Percentiles rank a stretch among this genome's conserved stretches.
phyloP scores from a whole-genome alignment of 2,888 invertebrate genomes.

The Rhagonycha fulva region DNA sequence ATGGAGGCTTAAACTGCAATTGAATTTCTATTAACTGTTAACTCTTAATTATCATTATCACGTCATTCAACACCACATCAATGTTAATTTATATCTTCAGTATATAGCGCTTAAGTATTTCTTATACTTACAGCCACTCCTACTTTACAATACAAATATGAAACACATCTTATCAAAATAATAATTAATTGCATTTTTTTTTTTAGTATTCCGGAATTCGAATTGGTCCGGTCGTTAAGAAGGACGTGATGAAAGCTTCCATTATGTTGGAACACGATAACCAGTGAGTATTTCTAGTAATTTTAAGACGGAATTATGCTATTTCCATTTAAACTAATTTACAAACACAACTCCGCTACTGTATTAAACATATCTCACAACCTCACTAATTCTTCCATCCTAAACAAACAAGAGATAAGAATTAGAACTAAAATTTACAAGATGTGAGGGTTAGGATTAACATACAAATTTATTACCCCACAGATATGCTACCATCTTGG shows the following conservation, averaged over 20 bases:
- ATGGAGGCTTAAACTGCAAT: no score
- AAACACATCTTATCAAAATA: not conserved
- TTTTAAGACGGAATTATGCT: not conserved
- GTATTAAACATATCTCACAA: conserved; percentile 40
- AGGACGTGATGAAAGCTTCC: conserved; percentile 99
- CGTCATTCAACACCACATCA: no score
- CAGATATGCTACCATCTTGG: conserved; percentile 94
- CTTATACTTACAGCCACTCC: not conserved
- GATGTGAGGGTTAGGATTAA: not conserved
- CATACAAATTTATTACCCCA: conserved; percentile 34
- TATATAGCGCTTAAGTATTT: no score
- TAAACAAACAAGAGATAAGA: conserved; percentile 41
- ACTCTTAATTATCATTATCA: no score
- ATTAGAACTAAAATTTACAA: conserved; percentile 32
- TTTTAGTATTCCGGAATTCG: conserved; percentile 95
- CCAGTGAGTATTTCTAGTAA: conserved; percentile 67
- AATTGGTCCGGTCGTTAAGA: conserved; percentile 98
- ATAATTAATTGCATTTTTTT: conserved; percentile 10
- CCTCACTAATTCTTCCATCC: conserved; percentile 35
- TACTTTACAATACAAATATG: not conserved
- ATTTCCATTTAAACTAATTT: conserved; percentile 3
- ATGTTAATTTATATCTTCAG: no score
- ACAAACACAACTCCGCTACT: conserved; percentile 33
- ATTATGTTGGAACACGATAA: conserved; percentile 98
- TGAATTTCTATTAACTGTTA: no score